phyloP scores from a whole-genome alignment of 2,888 invertebrate genomes.

The Dascillus cervinus region DNA sequence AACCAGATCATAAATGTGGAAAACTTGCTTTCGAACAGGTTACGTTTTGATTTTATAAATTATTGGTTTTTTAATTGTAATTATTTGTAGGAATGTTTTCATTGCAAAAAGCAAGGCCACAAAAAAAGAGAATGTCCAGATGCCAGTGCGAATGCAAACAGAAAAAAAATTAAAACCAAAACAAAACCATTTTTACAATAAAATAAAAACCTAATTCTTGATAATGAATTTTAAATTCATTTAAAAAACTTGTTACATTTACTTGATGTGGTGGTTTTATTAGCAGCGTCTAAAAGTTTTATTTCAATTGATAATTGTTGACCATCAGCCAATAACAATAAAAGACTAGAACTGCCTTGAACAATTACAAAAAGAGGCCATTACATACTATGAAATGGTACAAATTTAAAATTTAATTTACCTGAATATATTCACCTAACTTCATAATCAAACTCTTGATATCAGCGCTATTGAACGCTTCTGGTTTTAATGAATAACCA shows the following conservation, averaged over 20 bases:
- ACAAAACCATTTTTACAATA: too few relatives aligned
- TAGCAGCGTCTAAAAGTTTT: slow-evolving; percentile 50
- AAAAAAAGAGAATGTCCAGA: slow-evolving; percentile 50
- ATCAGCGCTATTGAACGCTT: slow-evolving; percentile 54
- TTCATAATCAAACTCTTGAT: slow-evolving; percentile 49
- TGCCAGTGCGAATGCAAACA: too few relatives aligned
- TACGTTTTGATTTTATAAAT: neutral
- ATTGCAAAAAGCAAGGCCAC: slow-evolving; percentile 50
- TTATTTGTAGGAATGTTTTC: slow-evolving; percentile 47
- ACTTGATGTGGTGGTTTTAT: slow-evolving; percentile 50
- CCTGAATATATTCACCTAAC: slow-evolving; percentile 32
- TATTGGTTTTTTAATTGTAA: slow-evolving; percentile 25
- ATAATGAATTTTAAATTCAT: slow-evolving; percentile 32
- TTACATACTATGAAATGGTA: neutral
- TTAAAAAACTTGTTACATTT: slow-evolving; percentile 42
- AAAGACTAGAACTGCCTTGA: slow-evolving; percentile 42
- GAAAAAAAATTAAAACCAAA: too few relatives aligned
- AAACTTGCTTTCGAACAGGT: slow-evolving; percentile 33
- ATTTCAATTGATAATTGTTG: slow-evolving; percentile 32
- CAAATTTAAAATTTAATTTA: slow-evolving; percentile 12
- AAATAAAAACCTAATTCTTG: too few relatives aligned
- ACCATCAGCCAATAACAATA: slow-evolving; percentile 46
- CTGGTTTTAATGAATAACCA: slow-evolving; percentile 64
- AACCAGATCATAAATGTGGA: slow-evolving; percentile 47
- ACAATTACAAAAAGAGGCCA: slow-evolving; percentile 40